Base-by-base conservation (phyloP, 1,140 invertebrate genomes). In the Vanessa atalanta region DNA sequence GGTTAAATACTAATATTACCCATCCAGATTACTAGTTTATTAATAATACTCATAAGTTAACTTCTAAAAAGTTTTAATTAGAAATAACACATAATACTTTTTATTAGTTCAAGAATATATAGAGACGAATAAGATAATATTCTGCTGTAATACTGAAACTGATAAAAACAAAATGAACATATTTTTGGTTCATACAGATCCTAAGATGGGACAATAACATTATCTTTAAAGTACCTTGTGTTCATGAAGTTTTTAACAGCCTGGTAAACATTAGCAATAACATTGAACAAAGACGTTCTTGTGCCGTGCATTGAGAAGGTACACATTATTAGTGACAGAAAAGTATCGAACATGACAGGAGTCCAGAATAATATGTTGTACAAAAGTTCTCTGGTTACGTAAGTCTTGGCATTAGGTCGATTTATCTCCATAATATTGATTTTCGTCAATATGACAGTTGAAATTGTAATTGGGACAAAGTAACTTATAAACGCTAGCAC, bases 331-430 rank as follows among this genome's bases (percentile, higher is more conserved):
- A 92, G 69, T 3, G 91, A 89, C 14, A 93, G 60, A 76, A 90
- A 88, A 64, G 87, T 87, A 68, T 93, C 89, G 75, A 93, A 88
- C 83, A 93, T 87, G 3, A 92, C 84, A 0, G 90, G 91, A 47
- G 83, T 90, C 92, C 91, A 93, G 74, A 93, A 89, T 26, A 93
- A 77, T 61, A 92, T 78, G 65, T 92, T 93, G 65, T 89, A 92
- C 8, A 93, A 64, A 12, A 91, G 71, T 61, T 91, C 89, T 48
- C 86, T 81, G n/a, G 82, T 90, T 4, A 90, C 83, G 83, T 88
- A 86, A n/a, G 79, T 85, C 68, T 89, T 89, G 43, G 84, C 75
- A 68, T 84, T 83, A 7, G 77, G 75, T 43, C 81, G 87, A 53
- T 86, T 89, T 8, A 89, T 70, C 68, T 88, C 73, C 79, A 87